Base-by-base conservation (phyloP, 2,797 vertebrate genomes). In the Lerista edwardsae region DNA sequence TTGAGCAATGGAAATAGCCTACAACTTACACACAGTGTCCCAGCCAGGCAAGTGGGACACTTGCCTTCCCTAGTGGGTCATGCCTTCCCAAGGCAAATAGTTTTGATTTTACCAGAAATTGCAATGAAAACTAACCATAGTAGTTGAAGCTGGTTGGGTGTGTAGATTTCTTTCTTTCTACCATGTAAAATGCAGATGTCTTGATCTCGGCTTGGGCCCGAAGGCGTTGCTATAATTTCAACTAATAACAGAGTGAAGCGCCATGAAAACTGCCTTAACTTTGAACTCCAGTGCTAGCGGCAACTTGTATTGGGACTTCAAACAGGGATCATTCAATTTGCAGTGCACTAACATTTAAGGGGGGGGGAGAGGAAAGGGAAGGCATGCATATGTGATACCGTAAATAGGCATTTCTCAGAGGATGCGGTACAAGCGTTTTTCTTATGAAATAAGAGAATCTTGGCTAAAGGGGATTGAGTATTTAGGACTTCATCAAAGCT, bases 1-100 rank as follows among this genome's bases (percentile, higher is more conserved):
- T 86, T 86, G 64, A 92, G 93, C 86, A 88, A 82, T 47, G 84
- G 84, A 83, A 75, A 91, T 64, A 82, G 51, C 57, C 21, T 23
- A 14, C 41, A 55, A 39, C 34, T 72, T 51, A 76, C 47, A 51
- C 47, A 51, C 3, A 62, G 51, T 61, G 55, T 64, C 65, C 87
- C 34, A 64, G 17, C 25, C 39, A n/a, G n/a, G 68, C 65, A 76
- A 76, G 71, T n/a, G n/a, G n/a, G n/a, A n/a, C n/a, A n/a, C n/a
- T n/a, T n/a, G n/a, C n/a, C n/a, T n/a, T n/a, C n/a, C n/a, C n/a
- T n/a, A n/a, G n/a, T 31, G 36, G n/a, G n/a, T 41, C 65, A 69
- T 47, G n/a, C 61, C 23, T 31, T 77, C 73, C 64, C 25, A 55
- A 31, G 69, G 41, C 61, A 36, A 68, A 39, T 23, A 62, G 27